These are phyloP conservation scores for Salvelinus alpinus DNA, from an alignment of 2,113 vertebrate species.

Conservation along the genomic window DNA sequence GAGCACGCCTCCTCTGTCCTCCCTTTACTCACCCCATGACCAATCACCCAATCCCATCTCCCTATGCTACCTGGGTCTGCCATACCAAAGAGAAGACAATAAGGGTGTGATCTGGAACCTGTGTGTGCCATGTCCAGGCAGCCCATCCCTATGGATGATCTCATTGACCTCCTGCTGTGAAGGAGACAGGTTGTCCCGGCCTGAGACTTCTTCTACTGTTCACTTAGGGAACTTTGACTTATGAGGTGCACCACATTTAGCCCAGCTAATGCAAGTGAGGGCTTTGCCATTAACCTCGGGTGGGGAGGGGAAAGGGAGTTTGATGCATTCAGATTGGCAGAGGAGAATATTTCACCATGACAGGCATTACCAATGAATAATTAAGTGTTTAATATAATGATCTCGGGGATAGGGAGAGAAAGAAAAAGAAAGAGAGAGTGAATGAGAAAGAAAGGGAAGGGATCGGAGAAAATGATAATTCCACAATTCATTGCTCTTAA, in stretches of 20 bases:
- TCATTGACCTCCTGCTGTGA: conserved; percentile 52
- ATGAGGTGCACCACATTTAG: conserved; percentile 74
- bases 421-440: conserved; percentile 31
- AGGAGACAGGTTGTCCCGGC: conserved; percentile 50
- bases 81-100: conserved; percentile 33
- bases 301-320: conserved; percentile 74
- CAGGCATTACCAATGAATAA: conserved; percentile 95
- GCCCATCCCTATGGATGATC: conserved; percentile 40
- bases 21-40: conserved; percentile 50
- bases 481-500: conserved; percentile 85
- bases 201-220: conserved; percentile 53
- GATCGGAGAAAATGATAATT: conserved; percentile 87
- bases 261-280: conserved; percentile 79
- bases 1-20: conserved; percentile 57
- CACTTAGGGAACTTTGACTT: conserved; percentile 74
- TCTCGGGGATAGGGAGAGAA: conserved; percentile 57
- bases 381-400: conserved; percentile 95
- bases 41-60: conserved; percentile 32
- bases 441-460: conserved; percentile 51
- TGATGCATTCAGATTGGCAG: conserved; percentile 82
- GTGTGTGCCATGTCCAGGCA: not conserved
- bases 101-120: conserved; percentile 42
- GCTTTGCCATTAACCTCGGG: conserved; percentile 87
- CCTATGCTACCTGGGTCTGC: not conserved
- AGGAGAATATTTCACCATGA: conserved; percentile 88